Conservation (phyloP, 2,797 vertebrate genomes). For the Melanotaenia nigrans region DNA sequence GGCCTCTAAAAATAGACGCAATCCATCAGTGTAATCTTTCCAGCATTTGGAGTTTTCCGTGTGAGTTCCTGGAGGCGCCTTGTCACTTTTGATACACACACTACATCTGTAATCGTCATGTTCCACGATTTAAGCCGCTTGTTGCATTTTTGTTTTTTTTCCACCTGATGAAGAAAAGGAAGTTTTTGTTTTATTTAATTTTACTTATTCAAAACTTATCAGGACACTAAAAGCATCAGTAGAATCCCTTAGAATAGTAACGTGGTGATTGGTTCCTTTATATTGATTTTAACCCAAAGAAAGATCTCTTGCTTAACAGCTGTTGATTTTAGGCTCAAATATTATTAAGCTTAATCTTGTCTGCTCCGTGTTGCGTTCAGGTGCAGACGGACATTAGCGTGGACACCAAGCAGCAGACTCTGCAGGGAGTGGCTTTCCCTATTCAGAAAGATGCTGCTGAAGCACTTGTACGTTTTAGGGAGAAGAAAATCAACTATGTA, state of each 20-base stretch:
- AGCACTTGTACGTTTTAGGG: conserved; percentile 89
- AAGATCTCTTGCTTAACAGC: background rate
- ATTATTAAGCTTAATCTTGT: background rate
- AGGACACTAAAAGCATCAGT: background rate
- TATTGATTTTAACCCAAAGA: background rate
- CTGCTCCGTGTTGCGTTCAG: conserved; percentile 76
- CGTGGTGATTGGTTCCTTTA: background rate
- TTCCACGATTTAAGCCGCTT: conserved; percentile 18
- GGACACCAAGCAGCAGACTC: conserved; percentile 94
- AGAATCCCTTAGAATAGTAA: background rate
- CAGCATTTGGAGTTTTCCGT: conserved; percentile 52
- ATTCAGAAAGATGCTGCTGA: conserved; percentile 88
- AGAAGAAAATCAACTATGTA: conserved; percentile 92
- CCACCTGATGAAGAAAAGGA: background rate
- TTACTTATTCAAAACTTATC: background rate
- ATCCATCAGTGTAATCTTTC: conserved; percentile 74
- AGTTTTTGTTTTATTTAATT: background rate
- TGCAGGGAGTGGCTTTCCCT: conserved; percentile 96
- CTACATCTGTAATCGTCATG: conserved; percentile 45
- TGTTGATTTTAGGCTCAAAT: background rate
- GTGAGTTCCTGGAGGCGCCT: conserved; percentile 42
- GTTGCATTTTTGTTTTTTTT: conserved; percentile 28
- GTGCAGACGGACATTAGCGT: conserved; percentile 92
- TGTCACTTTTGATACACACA: conserved; percentile 44
- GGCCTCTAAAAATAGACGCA: conserved; percentile 72